Conservation (phyloP, 2,797 vertebrate genomes). For the Lepilemur ruficaudatus region DNA sequence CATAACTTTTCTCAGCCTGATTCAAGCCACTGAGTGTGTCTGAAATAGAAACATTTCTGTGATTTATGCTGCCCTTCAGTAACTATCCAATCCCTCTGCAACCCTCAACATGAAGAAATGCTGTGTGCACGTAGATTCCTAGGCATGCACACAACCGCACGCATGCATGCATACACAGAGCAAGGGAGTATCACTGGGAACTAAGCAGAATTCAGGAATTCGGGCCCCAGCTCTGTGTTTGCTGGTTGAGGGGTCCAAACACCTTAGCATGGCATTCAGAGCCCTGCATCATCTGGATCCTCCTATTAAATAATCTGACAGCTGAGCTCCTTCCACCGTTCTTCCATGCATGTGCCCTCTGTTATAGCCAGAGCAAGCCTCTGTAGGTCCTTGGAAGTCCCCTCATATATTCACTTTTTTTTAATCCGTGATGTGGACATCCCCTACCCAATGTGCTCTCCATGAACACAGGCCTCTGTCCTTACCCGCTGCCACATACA, state of each 20-base stretch:
- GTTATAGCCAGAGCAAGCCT: background rate
- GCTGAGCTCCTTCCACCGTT: background rate
- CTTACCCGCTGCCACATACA: background rate
- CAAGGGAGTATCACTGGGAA: background rate
- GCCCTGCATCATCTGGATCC: background rate
- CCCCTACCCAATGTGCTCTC: background rate
- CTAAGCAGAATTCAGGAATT: background rate
- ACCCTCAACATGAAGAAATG: background rate
- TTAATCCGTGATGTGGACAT: background rate
- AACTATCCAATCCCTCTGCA: background rate
- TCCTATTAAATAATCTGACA: background rate
- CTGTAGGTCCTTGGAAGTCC: background rate
- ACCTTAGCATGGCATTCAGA: background rate
- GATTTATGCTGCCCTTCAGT: background rate
- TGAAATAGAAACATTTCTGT: constrained; percentile 35
- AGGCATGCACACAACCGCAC: background rate
- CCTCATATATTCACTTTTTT: background rate
- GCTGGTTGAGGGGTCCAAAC: background rate
- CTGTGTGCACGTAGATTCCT: background rate
- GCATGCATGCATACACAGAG: background rate
- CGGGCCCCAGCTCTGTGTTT: background rate
- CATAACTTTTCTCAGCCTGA: constrained; percentile 5
- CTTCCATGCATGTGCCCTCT: background rate
- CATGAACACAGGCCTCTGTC: background rate
- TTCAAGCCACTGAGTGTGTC: background rate